Percentiles rank a stretch among this genome's conserved stretches.
These are phyloP conservation scores for Manis javanica DNA, from an alignment of 2,797 vertebrate genomes.

Conservation along the genomic window DNA sequence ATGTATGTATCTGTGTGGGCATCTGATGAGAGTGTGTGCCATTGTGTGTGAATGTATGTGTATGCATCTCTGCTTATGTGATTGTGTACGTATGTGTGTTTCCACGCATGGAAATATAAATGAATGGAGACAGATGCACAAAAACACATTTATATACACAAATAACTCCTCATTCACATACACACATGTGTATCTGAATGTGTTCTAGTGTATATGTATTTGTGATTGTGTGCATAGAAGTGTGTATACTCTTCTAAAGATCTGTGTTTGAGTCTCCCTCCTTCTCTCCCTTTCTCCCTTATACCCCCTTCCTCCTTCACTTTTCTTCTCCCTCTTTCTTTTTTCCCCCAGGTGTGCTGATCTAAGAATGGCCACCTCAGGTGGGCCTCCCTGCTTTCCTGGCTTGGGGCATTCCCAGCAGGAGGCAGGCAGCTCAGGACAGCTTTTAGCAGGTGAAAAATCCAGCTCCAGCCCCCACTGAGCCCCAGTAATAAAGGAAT, in stretches of 20 bases:
- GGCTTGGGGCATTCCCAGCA: constrained; percentile 60
- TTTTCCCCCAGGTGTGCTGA: neutral
- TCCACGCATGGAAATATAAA: neutral
- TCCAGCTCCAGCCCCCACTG: constrained; percentile 45
- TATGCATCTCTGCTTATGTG: neutral
- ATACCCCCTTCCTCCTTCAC: rapidly evolving
- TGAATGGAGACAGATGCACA: neutral
- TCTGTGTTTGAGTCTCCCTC: too few relatives aligned
- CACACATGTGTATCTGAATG: rapidly evolving
- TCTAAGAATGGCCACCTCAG: neutral
- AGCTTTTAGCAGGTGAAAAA: constrained; percentile 66
- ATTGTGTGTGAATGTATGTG: neutral
- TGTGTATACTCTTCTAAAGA: neutral
- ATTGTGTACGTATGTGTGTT: neutral
- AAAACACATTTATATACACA: neutral
- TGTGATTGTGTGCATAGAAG: neutral
- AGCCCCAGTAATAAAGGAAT: constrained; percentile 69
- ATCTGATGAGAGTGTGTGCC: too few relatives aligned
- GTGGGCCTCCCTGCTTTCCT: neutral
- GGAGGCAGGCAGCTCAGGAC: constrained; percentile 50
- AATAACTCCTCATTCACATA: neutral
- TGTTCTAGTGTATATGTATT: neutral
- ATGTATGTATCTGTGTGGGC: neutral
- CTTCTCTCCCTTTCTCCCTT: neutral
- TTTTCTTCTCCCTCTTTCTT: neutral